Base-by-base conservation (phyloP, 30 jellyfish, hydroid and myxozoan genomes). In the Phacellophora camtschatica region DNA sequence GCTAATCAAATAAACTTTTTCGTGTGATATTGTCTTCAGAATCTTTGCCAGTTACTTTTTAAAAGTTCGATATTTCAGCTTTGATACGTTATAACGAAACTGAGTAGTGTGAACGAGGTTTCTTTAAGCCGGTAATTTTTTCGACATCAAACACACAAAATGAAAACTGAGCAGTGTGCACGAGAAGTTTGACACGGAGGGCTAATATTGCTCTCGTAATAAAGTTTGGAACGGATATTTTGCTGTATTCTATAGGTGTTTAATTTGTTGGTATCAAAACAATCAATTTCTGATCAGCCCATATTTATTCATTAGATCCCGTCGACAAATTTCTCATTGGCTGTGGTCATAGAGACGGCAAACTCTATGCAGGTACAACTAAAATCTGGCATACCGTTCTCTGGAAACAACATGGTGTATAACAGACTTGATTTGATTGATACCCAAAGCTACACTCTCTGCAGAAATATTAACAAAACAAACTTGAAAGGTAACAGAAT, bases 261-360 rank as follows among this genome's bases (percentile, higher is more conserved):
- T 41, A 16, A 16, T 8, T 41, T 16, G 10, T 41, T 41, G 55
- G 55, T 41, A 41, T 8, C 16, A 41, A 41, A n/a, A n/a, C n/a
- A 16, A 10, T 41, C 13, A 8, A 41, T 8, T 41, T 41, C 6
- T 49, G n/a, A 29, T 29, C 10, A 41, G 29, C 22, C 37, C 35
- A 22, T n/a, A 19, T 20, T 58, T 30, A 10, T 42, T 70, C 16
- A 22, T n/a, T 42, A 71, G 85, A 73, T 72, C 18, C 65, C 86
- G 11, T 31, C 20, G 18, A 53, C 86, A 15, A 72, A 72, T 29
- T 56, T 72, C 39, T 72, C 86, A 35, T 56, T 72, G 19, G 86
- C 86, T 27, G 86, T 72, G n/a, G 86, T 72, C 45, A 72, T 72
- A 49, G 86, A 72, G 15, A 53, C 74, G 4, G 19, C 74, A 48